Base-by-base conservation (phyloP, 2,797 vertebrate genomes). In the Xenentodon cancila region DNA sequence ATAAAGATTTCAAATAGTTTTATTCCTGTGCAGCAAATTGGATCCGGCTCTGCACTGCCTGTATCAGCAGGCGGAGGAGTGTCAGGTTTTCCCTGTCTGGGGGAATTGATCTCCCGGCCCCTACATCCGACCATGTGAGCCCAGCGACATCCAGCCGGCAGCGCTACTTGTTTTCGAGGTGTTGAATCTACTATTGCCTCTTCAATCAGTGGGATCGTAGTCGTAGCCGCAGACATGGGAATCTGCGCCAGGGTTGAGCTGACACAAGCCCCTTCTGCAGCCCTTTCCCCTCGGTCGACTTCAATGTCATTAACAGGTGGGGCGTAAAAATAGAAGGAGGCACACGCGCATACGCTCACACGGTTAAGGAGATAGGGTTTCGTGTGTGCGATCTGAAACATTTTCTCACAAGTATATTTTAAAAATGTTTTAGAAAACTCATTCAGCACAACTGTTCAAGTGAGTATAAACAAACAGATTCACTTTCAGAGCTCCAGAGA, bases 301-400 rank as follows among this genome's bases (percentile, higher is more conserved):
- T 89, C 90, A 88, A 89, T 90, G 89, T 92, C 86, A 93, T 93
- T 92, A 93, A 92, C 92, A 93, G 92, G 92, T 93, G 92, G 87
- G 43, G 54, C 77, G 70, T 81, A 87, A 88, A 93, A 93, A 93
- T 93, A 93, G 90, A 80, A 2, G 0, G 52, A 68, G 68, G 63
- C 37, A 59, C 52, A 50, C 43, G 20, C 57, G 20, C 64, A 19
- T 5, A 8, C 51, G 48, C 44, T 16, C n/a, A 57, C 64, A 19
- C 52, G 53, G 50, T 46, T 30, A 40, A 19, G 22, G 69, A 50
- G 30, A 19, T 40, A 20, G n/a, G 34, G 20, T 50, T 59, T 19
- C 27, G 56, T 68, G 60, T 53, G 50, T 59, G 71, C 17, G 60
- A 21, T 19, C n/a, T 22, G 42, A 46, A 40, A 59, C 27, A 56